Base-by-base conservation (phyloP, 2,113 vertebrate species). In the Dipodomys spectabilis region DNA sequence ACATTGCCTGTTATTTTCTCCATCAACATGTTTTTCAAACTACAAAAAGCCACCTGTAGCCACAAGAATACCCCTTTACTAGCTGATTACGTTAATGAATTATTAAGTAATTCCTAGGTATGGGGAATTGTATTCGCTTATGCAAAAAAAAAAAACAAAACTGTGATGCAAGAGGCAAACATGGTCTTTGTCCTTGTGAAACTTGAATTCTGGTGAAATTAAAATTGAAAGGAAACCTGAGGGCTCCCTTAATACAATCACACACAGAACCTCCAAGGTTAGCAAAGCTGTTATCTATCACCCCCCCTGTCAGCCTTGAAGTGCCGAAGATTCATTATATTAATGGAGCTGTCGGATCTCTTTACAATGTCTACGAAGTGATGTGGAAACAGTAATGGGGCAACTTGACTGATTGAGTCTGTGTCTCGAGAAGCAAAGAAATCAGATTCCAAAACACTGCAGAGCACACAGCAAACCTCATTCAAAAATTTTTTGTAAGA, bases 271-370 rank as follows among this genome's bases (percentile, higher is more conserved):
- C 32, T 71, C 60, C 73, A 75, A 92, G 67, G 88, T 94, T 93
- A 92, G 60, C 60, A 69, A 39, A 60, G 83, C 65, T 60, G 81
- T 72, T 83, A 86, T 80, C 86, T 67, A 35, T 90, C 82, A 88
- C 39, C 27, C 81, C 82, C 78, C 77, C 39, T 30, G 68, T 68
- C 69, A 82, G 45, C 57, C 75, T 65, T 90, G 89, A 81, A 81
- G n/a, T n/a, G 32, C 10, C 30, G 65, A 91, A 90, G 90, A 81
- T 86, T 90, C 73, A 8, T 88, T 94, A 96, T 91, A 94, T 95
- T 94, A 95, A 96, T 91, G 69, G 95, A 95, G 89, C 64, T 94
- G 82, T 95, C 96, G 84, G 81, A 82, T 60, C 73, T 71, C 90
- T 94, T 93, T 86, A 84, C 44, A 74, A 30, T 10, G 20, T 74